phyloP scores from a whole-genome alignment of 2,797 vertebrate species.

The Bradypus variegatus region DNA sequence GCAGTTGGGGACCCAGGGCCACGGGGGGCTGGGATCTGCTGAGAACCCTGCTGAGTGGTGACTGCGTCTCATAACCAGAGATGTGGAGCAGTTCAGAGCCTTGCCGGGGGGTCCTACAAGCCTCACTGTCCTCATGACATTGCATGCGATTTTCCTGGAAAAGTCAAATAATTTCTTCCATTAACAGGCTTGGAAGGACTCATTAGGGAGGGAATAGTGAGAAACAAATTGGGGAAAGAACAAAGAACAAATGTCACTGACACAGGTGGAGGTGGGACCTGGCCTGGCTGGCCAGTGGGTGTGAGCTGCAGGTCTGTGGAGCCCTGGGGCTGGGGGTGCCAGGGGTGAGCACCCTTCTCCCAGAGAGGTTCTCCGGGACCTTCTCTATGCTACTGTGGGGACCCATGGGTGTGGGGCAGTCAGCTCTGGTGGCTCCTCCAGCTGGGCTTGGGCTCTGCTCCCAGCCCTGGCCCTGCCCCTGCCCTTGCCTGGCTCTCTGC shows the following conservation, averaged over 20 bases:
- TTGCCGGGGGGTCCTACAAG: background rate
- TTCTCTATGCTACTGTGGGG: background rate
- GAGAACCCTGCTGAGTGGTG: background rate
- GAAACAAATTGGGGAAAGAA: background rate
- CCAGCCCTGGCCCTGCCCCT: background rate
- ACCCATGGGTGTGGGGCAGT: background rate
- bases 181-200: background rate
- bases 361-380: no score
- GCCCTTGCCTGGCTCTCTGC: background rate
- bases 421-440: background rate
- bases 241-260: background rate
- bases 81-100: background rate
- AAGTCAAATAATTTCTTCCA: slow-evolving; percentile 26
- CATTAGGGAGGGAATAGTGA: slow-evolving; percentile 2
- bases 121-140: background rate
- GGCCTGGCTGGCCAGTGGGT: background rate
- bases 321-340: background rate
- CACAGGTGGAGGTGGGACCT: background rate
- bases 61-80: background rate
- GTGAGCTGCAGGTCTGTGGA: background rate
- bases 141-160: background rate
- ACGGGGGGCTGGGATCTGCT: no score
- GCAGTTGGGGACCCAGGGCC: background rate
- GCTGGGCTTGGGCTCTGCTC: background rate
- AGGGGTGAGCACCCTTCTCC: no score